These are phyloP conservation scores for Lepus oiostolus DNA, from an alignment of 2,797 vertebrate species.

Conservation along the genomic window DNA sequence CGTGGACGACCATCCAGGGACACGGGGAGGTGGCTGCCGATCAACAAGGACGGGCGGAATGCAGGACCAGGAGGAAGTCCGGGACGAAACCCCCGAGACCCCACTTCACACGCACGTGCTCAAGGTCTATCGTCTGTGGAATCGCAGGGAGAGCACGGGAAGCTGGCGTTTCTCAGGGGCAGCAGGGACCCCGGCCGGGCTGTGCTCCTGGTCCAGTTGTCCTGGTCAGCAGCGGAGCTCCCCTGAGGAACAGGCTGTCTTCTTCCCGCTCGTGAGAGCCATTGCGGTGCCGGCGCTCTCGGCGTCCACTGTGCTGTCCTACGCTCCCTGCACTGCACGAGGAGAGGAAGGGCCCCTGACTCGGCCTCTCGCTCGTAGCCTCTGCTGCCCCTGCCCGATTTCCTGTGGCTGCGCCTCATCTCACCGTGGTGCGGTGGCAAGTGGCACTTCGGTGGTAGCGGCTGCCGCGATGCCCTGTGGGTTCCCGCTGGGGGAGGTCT, in stretches of 20 bases:
- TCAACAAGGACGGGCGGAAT: accelerated
- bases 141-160: too few species aligned
- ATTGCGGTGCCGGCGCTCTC: too few species aligned
- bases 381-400: accelerated
- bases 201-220: accelerated
- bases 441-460: neutral
- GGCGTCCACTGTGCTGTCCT: too few species aligned
- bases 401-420: accelerated
- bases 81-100: accelerated
- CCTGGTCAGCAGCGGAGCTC: accelerated
- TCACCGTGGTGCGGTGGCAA: neutral
- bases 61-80: neutral
- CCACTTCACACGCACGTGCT: accelerated
- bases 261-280: too few species aligned
- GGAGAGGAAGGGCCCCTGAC: neutral
- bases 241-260: neutral
- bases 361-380: neutral
- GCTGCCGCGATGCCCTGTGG: accelerated
- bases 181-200: accelerated
- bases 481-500: too few species aligned
- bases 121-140: too few species aligned
- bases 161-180: neutral
- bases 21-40: neutral
- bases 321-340: neutral
- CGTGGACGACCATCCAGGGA: neutral